Percentiles rank a stretch among this genome's conserved stretches.
These are phyloP conservation scores for Drosophila sturtevanti DNA, from an alignment of 1,140 invertebrate species.

Conservation along the genomic window DNA sequence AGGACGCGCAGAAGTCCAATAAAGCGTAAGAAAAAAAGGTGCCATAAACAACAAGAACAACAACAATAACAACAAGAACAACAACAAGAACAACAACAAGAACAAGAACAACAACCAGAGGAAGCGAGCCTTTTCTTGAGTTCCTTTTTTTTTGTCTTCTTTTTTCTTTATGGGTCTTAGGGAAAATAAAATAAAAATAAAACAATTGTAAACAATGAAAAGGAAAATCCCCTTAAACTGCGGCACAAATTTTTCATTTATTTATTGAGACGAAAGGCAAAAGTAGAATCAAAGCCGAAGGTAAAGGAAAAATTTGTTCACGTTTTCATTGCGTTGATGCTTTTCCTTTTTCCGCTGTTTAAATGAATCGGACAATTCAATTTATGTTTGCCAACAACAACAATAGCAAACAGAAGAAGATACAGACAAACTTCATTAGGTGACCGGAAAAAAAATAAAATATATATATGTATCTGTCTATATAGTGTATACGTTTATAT, in stretches of 20 bases:
- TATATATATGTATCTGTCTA: not conserved
- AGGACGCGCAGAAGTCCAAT: constrained; percentile 71
- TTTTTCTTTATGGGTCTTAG: constrained; percentile 36
- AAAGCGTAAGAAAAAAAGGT: constrained; percentile 72
- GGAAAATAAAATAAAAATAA: constrained; percentile 35
- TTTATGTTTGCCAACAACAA: constrained; percentile 51
- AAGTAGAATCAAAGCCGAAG: constrained; percentile 20
- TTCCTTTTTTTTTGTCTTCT: not conserved
- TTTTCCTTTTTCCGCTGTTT: constrained; percentile 58
- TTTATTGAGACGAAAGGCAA: constrained; percentile 70
- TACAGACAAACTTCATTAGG: constrained; percentile 72
- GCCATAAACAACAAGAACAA: constrained; percentile 74
- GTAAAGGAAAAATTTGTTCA: constrained; percentile 59
- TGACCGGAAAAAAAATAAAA: constrained; percentile 10
- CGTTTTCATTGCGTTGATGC: constrained; percentile 30
- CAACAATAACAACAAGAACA: constrained; percentile 55
- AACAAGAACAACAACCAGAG: too few relatives aligned
- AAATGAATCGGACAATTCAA: constrained; percentile 79
- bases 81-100: constrained; percentile 69
- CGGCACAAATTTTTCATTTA: constrained; percentile 78
- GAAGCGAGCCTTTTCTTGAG: constrained; percentile 47
- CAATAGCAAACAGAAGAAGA: not conserved
- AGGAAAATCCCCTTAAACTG: constrained; percentile 65
- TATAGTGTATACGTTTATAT: not conserved
- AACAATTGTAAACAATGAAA: constrained; percentile 77